Percentiles rank a stretch among this genome's conserved stretches.
Evolutionary conservation across 2,797 vertebrate species (phyloP).

Genomic region (Distichodus sexfasciatus): DNA sequence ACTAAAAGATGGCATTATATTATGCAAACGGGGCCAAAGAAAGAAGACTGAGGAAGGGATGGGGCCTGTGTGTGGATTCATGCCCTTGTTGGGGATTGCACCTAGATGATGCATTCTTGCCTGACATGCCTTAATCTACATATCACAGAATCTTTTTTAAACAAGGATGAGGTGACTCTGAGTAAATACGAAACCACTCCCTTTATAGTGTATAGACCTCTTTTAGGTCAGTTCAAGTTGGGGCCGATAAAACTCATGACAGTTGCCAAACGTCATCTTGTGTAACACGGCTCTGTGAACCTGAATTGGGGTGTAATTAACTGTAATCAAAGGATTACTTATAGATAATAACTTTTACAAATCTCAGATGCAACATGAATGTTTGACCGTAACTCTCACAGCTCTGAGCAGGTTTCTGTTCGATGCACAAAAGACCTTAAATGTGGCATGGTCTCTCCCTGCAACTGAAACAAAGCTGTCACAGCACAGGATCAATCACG

Average conservation of each 20-base stretch:
- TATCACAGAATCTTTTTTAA: constrained; percentile 1
- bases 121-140: not conserved
- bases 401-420: constrained; percentile 48
- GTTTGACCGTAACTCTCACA: not conserved
- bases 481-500: constrained; percentile 34
- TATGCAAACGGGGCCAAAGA: constrained; percentile 13
- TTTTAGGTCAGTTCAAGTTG: not conserved
- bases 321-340: constrained; percentile 6
- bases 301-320: not conserved
- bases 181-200: not conserved
- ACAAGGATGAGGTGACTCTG: not conserved
- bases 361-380: not conserved
- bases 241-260: not conserved
- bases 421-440: constrained; percentile 57
- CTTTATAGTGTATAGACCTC: not conserved
- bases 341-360: not conserved
- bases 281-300: not conserved
- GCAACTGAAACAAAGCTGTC: constrained; percentile 53
- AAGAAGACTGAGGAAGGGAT: not conserved
- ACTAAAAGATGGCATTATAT: too few relatives aligned
- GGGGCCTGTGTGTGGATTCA: not conserved
- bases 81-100: not conserved
- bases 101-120: not conserved
- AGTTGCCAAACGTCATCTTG: constrained; percentile 3
- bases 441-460: constrained; percentile 46